Conservation (phyloP, 2,888 invertebrate species). For the Chouioia cunea region DNA sequence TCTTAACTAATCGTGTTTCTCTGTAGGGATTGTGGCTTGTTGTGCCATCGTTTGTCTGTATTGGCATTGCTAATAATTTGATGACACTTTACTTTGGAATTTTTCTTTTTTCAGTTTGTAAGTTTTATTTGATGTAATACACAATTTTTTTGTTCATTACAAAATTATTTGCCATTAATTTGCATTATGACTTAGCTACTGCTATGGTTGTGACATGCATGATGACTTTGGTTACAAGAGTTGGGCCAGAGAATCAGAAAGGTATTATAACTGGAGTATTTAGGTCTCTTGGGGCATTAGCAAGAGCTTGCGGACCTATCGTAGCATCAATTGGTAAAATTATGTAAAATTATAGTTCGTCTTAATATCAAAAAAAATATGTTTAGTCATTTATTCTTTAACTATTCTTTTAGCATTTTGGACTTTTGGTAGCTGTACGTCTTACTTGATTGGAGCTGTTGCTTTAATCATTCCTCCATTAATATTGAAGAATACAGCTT, state of each 20-base stretch:
- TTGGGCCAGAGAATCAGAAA: constrained; percentile 85
- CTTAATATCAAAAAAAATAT: constrained; percentile 2
- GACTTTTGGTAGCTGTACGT: constrained; percentile 86
- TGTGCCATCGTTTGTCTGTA: constrained; percentile 86
- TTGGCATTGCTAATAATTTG: constrained; percentile 78
- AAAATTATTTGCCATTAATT: constrained; percentile 43
- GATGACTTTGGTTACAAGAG: constrained; percentile 91
- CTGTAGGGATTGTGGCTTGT: constrained; percentile 82
- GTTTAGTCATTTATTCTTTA: constrained; percentile 4
- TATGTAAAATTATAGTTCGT: not conserved
- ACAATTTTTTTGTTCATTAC: constrained; percentile 16
- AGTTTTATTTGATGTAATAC: constrained; percentile 67
- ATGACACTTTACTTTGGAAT: constrained; percentile 84
- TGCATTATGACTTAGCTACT: constrained; percentile 73
- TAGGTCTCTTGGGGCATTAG: constrained; percentile 93
- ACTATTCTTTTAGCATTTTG: constrained; percentile 81
- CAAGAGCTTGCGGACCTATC: constrained; percentile 92
- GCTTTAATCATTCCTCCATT: constrained; percentile 82
- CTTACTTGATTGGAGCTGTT: constrained; percentile 85
- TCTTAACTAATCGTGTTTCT: constrained; percentile 25
- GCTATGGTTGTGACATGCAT: constrained; percentile 96
- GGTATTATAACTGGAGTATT: constrained; percentile 95
- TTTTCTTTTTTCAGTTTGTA: constrained; percentile 90
- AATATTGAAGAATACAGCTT: constrained; percentile 69
- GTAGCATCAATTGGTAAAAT: constrained; percentile 83